Conservation (phyloP, 2,888 invertebrate species). For the Chrysodeixis includens region DNA sequence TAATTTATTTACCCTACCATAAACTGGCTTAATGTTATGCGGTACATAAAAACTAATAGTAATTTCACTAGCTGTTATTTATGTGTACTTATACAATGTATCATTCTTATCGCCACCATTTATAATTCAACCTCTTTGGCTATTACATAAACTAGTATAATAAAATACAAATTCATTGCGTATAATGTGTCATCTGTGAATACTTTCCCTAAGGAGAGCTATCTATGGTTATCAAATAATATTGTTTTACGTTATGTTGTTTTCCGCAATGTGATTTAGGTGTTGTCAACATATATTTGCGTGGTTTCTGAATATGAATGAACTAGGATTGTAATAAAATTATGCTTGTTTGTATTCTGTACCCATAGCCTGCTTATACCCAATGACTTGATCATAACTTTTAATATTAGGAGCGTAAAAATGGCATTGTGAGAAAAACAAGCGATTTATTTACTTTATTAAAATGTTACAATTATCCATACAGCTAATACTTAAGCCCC, state of each 20-base stretch:
- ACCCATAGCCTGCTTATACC: not conserved
- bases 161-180: conserved; percentile 40
- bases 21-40: not conserved
- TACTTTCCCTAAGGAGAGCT: conserved; percentile 8
- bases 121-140: conserved; percentile 12
- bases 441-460: too few species aligned
- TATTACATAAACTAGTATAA: conserved; percentile 23
- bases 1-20: not conserved
- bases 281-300: conserved; percentile 53
- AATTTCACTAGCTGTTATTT: not conserved
- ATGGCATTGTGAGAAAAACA: too few species aligned
- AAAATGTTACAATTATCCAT: too few species aligned
- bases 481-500: too few species aligned
- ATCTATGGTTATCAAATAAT: conserved; percentile 33
- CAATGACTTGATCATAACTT: not conserved
- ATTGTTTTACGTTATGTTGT: conserved; percentile 44
- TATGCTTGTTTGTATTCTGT: conserved; percentile 14
- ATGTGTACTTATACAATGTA: conserved; percentile 9
- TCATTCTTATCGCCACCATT: conserved; percentile 16
- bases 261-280: conserved; percentile 60
- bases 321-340: conserved; percentile 41
- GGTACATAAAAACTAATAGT: conserved; percentile 8
- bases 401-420: too few species aligned
- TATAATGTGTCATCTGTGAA: conserved; percentile 26
- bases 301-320: conserved; percentile 32